A percentile compares a stretch with the other conserved stretches of the same genome.
Evolutionary conservation across 1,140 invertebrate species (phyloP).

Genomic region (Centruroides sculpturatus): DNA sequence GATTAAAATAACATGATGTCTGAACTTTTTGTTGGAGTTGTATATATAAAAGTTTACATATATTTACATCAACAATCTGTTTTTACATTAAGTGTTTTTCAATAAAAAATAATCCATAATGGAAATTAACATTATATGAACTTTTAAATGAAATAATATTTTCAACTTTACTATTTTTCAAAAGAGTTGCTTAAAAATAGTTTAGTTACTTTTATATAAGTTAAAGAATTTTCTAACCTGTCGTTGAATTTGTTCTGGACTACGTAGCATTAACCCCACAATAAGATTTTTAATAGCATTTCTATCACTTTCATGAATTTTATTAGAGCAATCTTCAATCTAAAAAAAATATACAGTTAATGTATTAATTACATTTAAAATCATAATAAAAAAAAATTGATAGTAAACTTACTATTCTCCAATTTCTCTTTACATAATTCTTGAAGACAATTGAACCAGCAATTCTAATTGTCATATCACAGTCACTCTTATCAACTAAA

Average conservation of each 20-base stretch:
- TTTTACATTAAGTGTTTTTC: too few species aligned
- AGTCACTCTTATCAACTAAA: slow-evolving; percentile 58
- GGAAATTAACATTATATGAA: too few species aligned
- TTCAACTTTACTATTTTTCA: too few species aligned
- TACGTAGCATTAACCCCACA: slow-evolving; percentile 81
- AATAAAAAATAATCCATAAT: too few species aligned
- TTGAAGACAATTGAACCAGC: slow-evolving; percentile 88
- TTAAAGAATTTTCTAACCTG: slow-evolving; percentile 38
- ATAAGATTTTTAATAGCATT: slow-evolving; percentile 68
- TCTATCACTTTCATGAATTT: slow-evolving; percentile 66
- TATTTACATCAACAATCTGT: too few species aligned
- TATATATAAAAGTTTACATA: too few species aligned
- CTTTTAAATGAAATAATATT: too few species aligned
- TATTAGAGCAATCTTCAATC: slow-evolving; percentile 62
- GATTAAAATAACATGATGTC: too few species aligned
- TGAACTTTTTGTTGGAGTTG: too few species aligned
- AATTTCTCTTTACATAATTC: slow-evolving; percentile 91
- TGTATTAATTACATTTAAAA: too few species aligned
- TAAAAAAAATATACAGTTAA: slow-evolving; percentile 24
- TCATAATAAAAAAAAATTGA: slow-evolving; percentile 2
- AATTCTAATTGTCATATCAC: slow-evolving; percentile 61
- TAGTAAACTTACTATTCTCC: slow-evolving; percentile 56
- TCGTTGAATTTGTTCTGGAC: slow-evolving; percentile 75
- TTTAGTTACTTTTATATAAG: slow-evolving; percentile 1
- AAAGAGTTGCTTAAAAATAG: neutral